Percentiles rank a stretch among this genome's conserved stretches.
These are phyloP conservation scores for Ditylenchus dipsaci DNA, from an alignment of 1,140 invertebrate species.

Conservation along the genomic window DNA sequence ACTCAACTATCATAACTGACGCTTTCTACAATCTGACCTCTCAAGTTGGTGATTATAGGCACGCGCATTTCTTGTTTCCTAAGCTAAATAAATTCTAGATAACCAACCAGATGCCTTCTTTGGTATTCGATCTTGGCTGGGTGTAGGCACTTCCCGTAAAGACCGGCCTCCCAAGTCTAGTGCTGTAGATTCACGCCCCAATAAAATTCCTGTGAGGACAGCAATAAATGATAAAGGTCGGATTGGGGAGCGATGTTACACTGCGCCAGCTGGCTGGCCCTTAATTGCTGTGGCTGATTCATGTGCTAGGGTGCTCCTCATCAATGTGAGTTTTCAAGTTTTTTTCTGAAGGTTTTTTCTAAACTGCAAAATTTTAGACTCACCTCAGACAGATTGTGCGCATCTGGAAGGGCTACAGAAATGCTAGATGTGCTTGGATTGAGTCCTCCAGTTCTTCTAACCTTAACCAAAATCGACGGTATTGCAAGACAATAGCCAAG, in stretches of 20 bases:
- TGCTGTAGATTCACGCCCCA: conserved; percentile 17
- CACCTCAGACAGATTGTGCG: conserved; percentile 22
- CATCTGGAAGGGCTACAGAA: conserved; percentile 38
- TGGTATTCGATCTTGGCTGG: conserved; percentile 40
- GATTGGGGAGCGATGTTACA: conserved; percentile 11
- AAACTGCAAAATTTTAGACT: conserved; percentile 4
- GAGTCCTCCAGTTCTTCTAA: conserved; percentile 14
- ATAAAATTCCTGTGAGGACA: not conserved
- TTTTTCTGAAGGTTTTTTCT: too few relatives aligned
- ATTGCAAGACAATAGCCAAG: not conserved
- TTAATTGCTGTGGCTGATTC: conserved; percentile 37
- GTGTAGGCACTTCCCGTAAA: conserved; percentile 30
- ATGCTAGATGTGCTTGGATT: conserved; percentile 43
- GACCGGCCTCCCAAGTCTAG: conserved; percentile 24
- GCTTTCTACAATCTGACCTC: conserved; percentile 18
- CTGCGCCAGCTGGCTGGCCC: conserved; percentile 33
- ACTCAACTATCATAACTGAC: conserved; percentile 7
- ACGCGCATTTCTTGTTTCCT: not conserved
- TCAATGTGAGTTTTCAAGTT: conserved; percentile 22
- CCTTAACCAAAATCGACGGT: conserved; percentile 15
- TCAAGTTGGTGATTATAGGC: not conserved
- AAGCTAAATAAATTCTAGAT: conserved; percentile 18
- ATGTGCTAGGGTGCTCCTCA: conserved; percentile 30
- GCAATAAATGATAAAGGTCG: conserved; percentile 16
- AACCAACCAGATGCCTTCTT: conserved; percentile 34